Evolutionary conservation across 1,140 invertebrate genomes (phyloP).

Genomic region (Aphelenchoides besseyi): DNA sequence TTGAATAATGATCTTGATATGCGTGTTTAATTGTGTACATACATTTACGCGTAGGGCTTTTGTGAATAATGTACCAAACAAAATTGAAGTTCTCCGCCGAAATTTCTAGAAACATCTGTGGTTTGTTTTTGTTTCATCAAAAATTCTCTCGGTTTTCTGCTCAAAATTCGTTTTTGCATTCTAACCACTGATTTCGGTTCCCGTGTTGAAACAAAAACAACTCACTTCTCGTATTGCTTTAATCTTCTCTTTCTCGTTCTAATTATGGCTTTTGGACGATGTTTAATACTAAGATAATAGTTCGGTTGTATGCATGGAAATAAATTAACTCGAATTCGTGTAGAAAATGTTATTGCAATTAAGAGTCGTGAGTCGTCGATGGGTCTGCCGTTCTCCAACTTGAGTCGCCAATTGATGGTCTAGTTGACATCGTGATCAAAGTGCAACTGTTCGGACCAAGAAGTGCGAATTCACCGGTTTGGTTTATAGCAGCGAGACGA

Average conservation of each 20-base stretch:
- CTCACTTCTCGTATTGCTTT: background rate
- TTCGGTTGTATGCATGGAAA: background rate
- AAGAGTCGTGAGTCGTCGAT: no score
- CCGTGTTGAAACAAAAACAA: background rate
- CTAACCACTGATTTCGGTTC: background rate
- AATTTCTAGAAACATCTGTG: no score
- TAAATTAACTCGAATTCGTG: background rate
- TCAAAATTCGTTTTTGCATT: background rate
- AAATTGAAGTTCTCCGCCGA: no score
- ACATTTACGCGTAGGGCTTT: no score
- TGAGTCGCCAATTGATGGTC: background rate
- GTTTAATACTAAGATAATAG: background rate
- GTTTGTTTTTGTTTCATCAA: background rate
- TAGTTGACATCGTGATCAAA: background rate
- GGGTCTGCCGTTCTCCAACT: background rate
- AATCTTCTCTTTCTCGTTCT: background rate
- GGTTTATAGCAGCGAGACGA: background rate
- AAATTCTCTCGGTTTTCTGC: background rate
- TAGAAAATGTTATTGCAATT: no score
- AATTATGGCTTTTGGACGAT: conserved; percentile 1
- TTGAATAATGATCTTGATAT: no score
- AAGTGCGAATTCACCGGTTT: background rate
- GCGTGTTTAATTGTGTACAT: no score
- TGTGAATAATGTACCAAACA: no score
- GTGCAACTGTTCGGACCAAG: background rate